Evolutionary conservation across 92 coral and sea anemone species (phyloP), one percentile per base, ranked within the genome.

Genomic region (Siderastrea siderea): DNA sequence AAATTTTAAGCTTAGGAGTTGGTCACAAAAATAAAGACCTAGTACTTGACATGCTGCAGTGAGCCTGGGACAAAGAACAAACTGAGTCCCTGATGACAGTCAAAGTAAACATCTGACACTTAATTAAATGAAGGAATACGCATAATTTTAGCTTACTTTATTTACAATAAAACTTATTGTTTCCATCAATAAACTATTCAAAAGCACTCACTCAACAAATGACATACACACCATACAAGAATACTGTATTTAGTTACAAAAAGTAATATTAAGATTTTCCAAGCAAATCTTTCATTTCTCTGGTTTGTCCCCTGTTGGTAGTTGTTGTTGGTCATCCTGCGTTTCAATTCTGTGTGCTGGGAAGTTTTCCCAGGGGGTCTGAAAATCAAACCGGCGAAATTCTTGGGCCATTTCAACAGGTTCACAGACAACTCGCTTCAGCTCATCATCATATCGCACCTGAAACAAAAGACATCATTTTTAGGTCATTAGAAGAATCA

Each of bases 391-490:
- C 90, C 94, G 93, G 49, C 99, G 87, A 92, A 95, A 97, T 78
- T 97, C 99, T 74, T 97, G 99, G 5, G 99, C 95, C 94, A 97
- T 81, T 81, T 97, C 99, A 62, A 97, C 90, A 43, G 99, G 99
- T 76, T 97, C 99, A 70, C 97, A 95, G 51, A 97, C 99, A 55
- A 97, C 94, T 7, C 99, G 98, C 80, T 97, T 97, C 9, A 97
- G 91, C 68, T 97, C 99, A 77, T 97, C 99, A 83, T 97, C 99
- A 80, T 94, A 97, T 15, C 99, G 93, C 15, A 97, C 97, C 99
- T 97, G 49, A 16, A 92, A 86, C 13, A 55, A 51, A 16, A 54
- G 17, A 75, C 13, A 69, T 7, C 10, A 46, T 52, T 44, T 19
- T 64, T 3, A 64, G 44, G 44, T 64, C 26, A 54, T 54, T n/a